Evolutionary conservation across 2,113 vertebrate genomes (phyloP), one percentile per base, ranked within the genome.

Genomic region (Podilymbus podiceps): DNA sequence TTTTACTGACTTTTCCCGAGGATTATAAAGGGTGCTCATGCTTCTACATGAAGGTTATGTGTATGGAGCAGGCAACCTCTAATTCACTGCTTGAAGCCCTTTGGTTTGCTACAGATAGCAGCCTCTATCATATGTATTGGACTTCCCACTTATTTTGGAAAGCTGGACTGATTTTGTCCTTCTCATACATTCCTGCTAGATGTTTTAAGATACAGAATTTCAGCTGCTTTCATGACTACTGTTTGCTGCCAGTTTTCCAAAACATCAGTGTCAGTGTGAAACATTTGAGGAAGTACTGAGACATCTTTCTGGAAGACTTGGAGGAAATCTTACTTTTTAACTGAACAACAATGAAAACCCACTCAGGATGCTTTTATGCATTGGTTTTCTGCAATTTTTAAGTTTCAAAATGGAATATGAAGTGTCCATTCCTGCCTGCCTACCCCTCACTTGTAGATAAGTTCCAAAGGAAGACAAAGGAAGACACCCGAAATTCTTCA

Each of bases 1-100:
- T 91, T 95, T 93, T 94, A 38, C 62, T 69, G 63, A 20, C n/a
- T 85, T 91, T 85, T 94, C 21, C 47, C 85, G 53, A 78, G 35
- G 27, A 58, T 82, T 90, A 42, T 83, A 77, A 85, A 74, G 38
- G 38, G n/a, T 83, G 24, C n/a, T 91, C 0, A 3, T 59, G 55
- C 33, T 67, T 23, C 67, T 55, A 50, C 28, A 13, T 30, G 46
- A 74, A 30, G 27, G 17, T 85, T 93, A 73, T 88, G 72, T 47
- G 31, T 79, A 69, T 79, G 59, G 63, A 85, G 55, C 47, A 84
- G 72, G 31, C 50, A 59, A 59, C 38, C 23, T 88, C 68, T 87
- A 67, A 78, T 84, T 84, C 64, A 46, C 5, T 4, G 25, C 56
- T 74, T 80, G 64, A 91, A 89, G 56, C 55, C 52, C 59, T 93